Evolutionary conservation across 2,797 vertebrate genomes (phyloP), one percentile per base, ranked within the genome.

Genomic region (Heliangelus exortis): DNA sequence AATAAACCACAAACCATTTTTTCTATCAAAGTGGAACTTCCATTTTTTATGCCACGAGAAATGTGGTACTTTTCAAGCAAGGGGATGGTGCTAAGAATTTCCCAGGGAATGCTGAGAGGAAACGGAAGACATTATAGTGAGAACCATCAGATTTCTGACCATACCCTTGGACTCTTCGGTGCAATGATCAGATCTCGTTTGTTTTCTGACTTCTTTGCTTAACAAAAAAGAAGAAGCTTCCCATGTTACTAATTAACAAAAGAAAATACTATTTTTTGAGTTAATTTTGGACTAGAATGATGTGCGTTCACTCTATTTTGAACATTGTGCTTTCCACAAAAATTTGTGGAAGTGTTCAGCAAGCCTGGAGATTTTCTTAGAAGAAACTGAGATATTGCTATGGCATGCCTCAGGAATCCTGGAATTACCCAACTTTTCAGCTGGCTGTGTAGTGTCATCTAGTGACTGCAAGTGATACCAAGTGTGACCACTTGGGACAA

Each of bases 371-470:
- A 93, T 93, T 87, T 93, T 94, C 58, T 84, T 87, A 86, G 31
- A 77, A 68, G 75, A 68, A 67, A 61, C 53, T 58, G 88, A 87
- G 58, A 19, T 73, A 68, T 90, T 79, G 48, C 43, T 77, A 81
- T 74, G 18, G 34, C 0, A 0, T 92, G 50, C 76, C 58, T 95
- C 2, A 22, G 96, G 95, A 97, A 78, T 92, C 89, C 62, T 93
- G 94, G 96, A 91, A 81, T 95, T 96, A 94, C 93, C 95, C 77
- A 34, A 48, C 39, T 93, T 96, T 94, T 93, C 16, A 1, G 73
- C 33, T 57, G 48, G 31, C 78, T 87, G 33, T 0, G 0, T 15
- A 45, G 14, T n/a, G 19, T 22, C 36, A 6, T 68, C 19, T 57
- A 91, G 74, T 61, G 87, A 77, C 36, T 36, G 7, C 75, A 78